Conservation (phyloP, 2,888 invertebrate genomes). For the Eristalinus aeneus region DNA sequence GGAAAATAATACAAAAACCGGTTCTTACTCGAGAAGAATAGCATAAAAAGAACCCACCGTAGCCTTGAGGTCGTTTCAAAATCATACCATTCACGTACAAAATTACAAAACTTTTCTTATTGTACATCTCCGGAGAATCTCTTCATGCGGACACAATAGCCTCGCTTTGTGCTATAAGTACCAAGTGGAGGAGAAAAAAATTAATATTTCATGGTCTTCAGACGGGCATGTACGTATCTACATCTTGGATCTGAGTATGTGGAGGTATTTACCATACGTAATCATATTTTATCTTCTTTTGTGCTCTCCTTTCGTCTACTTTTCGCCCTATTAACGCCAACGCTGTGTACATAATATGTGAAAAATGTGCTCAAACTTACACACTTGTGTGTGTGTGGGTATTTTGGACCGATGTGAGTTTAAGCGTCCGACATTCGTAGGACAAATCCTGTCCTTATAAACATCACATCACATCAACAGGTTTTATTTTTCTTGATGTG, state of each 20-base stretch:
- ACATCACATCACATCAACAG: constrained; percentile 43
- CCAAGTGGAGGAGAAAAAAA: constrained; percentile 46
- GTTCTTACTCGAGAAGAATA: constrained; percentile 16
- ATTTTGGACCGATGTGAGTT: constrained; percentile 19
- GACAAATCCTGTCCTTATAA: constrained; percentile 45
- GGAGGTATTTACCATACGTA: constrained; percentile 61
- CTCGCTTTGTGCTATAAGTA: constrained; percentile 35
- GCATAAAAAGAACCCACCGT: constrained; percentile 3
- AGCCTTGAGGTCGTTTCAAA: constrained; percentile 54
- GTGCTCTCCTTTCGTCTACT: constrained; percentile 24
- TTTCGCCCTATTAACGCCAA: constrained; percentile 39
- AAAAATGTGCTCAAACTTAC: background rate
- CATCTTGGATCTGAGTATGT: constrained; percentile 41
- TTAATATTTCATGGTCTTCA: constrained; percentile 63
- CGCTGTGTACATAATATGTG: constrained; percentile 14
- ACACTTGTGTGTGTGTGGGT: background rate
- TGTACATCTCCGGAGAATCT: constrained; percentile 19
- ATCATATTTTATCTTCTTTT: constrained; percentile 45
- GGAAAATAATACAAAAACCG: constrained; percentile 9
- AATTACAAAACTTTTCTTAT: constrained; percentile 25
- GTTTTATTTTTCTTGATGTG: constrained; percentile 13
- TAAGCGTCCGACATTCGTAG: constrained; percentile 40
- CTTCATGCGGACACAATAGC: constrained; percentile 43
- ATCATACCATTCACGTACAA: constrained; percentile 18
- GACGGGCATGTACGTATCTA: constrained; percentile 53